A percentile compares a stretch with the other conserved stretches of the same genome.
Evolutionary conservation across 2,113 vertebrate genomes (phyloP).

Genomic region (Archilochus colubris): DNA sequence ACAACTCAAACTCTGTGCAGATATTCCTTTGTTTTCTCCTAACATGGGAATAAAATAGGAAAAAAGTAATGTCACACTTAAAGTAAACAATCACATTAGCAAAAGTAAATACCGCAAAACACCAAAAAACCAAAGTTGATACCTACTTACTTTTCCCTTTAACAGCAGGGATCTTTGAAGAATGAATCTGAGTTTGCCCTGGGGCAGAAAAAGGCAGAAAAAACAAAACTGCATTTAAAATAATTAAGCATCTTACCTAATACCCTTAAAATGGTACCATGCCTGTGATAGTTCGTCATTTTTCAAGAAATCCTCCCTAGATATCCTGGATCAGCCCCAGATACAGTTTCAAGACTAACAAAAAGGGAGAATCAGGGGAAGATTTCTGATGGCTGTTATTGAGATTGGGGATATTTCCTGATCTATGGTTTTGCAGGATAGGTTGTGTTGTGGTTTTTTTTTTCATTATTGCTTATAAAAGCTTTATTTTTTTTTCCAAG

Average conservation of each 20-base stretch:
- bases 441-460: background rate
- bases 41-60: background rate
- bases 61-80: background rate
- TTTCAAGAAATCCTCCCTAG: background rate
- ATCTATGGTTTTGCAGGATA: background rate
- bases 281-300: background rate
- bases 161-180: background rate
- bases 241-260: conserved; percentile 1
- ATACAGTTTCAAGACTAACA: background rate
- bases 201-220: background rate
- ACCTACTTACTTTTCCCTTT: background rate
- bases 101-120: background rate
- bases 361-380: background rate
- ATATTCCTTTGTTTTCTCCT: background rate
- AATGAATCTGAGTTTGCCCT: background rate
- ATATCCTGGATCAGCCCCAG: background rate
- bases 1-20: background rate
- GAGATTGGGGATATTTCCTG: background rate
- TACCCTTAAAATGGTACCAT: conserved; percentile 5
- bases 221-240: background rate
- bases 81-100: background rate
- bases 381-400: background rate
- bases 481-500: background rate
- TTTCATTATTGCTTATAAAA: background rate
- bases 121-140: background rate